Evolutionary conservation across 2,113 vertebrate species (phyloP), one percentile per base, ranked within the genome.

Genomic region (Chloropsis hardwickii): DNA sequence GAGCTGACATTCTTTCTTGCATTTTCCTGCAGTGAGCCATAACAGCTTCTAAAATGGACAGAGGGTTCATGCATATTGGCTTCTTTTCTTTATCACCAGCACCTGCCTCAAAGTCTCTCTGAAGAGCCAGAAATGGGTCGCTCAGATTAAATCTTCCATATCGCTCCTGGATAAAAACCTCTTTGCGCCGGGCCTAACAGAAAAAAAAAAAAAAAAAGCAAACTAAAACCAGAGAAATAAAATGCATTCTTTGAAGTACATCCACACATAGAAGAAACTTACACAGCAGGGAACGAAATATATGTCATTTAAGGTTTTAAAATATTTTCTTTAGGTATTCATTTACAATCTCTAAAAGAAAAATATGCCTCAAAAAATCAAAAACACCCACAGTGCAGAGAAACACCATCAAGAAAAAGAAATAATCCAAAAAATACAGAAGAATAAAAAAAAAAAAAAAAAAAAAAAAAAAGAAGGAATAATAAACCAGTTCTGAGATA

Each of bases 11-110:
- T 90, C 98, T 98, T 77, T 99, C 99, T 95, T 99, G 99, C 99
- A 99, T 99, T 98, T 99, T 99, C 94, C 99, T 98, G 98, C 99
- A 99, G 97, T 99, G 99, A 60, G 98, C 98, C 99, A 99, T 99
- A 96, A 99, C 99, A 9, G 99, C 99, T 97, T 99, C 99, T 86
- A 99, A 98, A 95, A 99, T 98, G n/a, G 99, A 98, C 66, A 99
- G 98, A 54, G 99, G 99, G 88, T 98, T 99, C 97, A 98, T 98
- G 82, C 99, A 99, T 60, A 99, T 98, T 48, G 99, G 97, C 71
- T 98, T 98, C 84, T 98, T 98, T 82, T 99, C 99, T 94, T 98
- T 98, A 64, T 98, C 98, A 39, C 97, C 97, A 50, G 98, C 97
- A 33, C 98, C 98, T 57, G 98, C 97, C 91, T 99, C 99, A 78